Base-by-base conservation (phyloP, 2,888 invertebrate genomes). In the Drosophila setosimentum region DNA sequence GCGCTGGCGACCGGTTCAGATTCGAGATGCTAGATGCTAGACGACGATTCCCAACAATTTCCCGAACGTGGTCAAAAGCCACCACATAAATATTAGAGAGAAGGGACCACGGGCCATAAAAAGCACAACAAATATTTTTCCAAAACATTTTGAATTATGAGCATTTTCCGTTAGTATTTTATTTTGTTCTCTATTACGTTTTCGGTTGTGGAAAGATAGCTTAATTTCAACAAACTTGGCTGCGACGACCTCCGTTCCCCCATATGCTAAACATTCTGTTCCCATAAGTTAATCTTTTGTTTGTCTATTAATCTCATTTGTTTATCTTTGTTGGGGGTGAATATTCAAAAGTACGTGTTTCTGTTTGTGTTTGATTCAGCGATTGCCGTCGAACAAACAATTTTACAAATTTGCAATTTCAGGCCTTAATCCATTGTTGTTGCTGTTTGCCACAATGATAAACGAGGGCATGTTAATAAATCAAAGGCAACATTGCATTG, bases 391-490 rank as follows among this genome's bases (percentile, higher is more conserved):
- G 79, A 63, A 78, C 54, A 55, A 18, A 37, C 11, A 27, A 37
- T 13, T 24, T 37, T 29, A 57, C 79, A 79, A 78, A 78, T 79
- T 78, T 76, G 78, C 79, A 76, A 79, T 79, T 78, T 71, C 68
- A 68, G 69, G 68, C 73, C 67, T 84, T 81, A 87, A 84, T 80
- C 86, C 82, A 74, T 87, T 82, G 80, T 76, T 87, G 83, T 24
- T 16, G 24, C 24, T 45, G 24, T 45, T 45, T 45, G 75, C 85
- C 85, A 77, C 86, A 85, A 87, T 87, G 85, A 85, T 85, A 87
- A 85, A 87, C 86, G 88, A 85, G 73, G 70, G 79, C 84, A 87
- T 81, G 87, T 89, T 87, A 87, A 87, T 87, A 87, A 87, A 89
- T 87, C 87, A 87, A 83, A 76, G 66, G 82, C 64, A 68, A 82